Conservation (phyloP, 2,888 invertebrate species). For the Melanophora roralis region DNA sequence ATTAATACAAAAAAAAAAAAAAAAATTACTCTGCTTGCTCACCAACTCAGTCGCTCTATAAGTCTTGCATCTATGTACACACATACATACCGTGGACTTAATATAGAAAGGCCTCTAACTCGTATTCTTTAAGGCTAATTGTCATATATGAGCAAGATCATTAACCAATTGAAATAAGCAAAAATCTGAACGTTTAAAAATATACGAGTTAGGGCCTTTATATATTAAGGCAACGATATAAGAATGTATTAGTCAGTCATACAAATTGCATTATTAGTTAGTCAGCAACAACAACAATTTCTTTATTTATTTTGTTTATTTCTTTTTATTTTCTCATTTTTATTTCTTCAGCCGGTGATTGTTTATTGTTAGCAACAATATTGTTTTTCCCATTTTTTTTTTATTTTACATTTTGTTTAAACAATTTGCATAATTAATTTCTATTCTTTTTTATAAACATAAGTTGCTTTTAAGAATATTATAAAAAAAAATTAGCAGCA, state of each 20-base stretch:
- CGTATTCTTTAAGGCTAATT: no score
- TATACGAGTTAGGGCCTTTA: no score
- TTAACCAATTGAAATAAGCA: no score
- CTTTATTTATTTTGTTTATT: constrained; percentile 2
- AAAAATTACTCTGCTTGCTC: background rate
- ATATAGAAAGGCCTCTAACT: no score
- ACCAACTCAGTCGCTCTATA: constrained; percentile 20
- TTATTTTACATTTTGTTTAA: background rate
- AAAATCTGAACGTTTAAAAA: no score
- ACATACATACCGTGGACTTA: no score
- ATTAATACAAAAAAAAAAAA: constrained; percentile 17
- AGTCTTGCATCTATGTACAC: constrained; percentile 12
- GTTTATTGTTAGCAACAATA: constrained; percentile 30
- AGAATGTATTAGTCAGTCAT: no score
- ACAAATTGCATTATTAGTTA: constrained; percentile 52
- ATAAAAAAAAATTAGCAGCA: background rate
- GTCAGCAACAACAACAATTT: constrained; percentile 41
- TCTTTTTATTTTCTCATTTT: background rate
- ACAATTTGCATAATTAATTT: constrained; percentile 10
- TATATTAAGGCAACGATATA: no score
- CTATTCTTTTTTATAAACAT: background rate
- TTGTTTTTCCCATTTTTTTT: background rate
- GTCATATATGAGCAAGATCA: no score
- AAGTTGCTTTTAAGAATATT: background rate
- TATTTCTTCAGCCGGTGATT: constrained; percentile 30